These are phyloP conservation scores for Aphidoletes aphidimyza DNA, from an alignment of 2,888 invertebrate species.

Conservation along the genomic window DNA sequence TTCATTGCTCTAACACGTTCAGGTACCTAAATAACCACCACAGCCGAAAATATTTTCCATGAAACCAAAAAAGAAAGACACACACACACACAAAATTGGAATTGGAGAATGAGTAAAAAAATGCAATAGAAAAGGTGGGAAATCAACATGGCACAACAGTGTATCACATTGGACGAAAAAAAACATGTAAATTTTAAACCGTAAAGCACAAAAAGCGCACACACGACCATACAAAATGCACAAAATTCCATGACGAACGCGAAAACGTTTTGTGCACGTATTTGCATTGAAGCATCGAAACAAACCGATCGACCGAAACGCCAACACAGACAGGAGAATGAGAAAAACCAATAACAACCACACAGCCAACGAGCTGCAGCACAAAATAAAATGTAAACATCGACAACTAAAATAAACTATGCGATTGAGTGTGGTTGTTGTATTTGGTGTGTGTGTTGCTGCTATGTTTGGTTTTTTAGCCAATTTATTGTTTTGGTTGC, in stretches of 20 bases:
- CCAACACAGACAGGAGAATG: background rate
- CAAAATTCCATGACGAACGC: background rate
- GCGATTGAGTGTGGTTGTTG: background rate
- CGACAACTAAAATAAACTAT: constrained; percentile 31
- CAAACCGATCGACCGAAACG: background rate
- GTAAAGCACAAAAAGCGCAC: no score
- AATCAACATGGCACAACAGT: background rate
- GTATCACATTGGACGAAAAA: background rate
- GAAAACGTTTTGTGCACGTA: background rate
- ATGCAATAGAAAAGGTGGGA: background rate
- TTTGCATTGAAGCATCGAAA: background rate
- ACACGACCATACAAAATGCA: background rate
- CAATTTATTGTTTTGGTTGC: constrained; percentile 4
- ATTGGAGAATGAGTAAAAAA: no score
- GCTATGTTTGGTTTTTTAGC: background rate
- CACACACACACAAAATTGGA: background rate
- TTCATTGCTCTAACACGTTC: constrained; percentile 95
- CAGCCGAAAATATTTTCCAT: background rate
- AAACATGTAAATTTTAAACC: background rate
- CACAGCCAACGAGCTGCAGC: background rate
- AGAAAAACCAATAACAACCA: background rate
- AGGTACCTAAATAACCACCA: constrained; percentile 74
- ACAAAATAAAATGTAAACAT: background rate
- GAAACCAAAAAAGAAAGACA: background rate
- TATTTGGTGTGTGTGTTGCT: background rate